phyloP scores from a whole-genome alignment of 2,113 vertebrate genomes.

The Neolamprologus modestus region DNA sequence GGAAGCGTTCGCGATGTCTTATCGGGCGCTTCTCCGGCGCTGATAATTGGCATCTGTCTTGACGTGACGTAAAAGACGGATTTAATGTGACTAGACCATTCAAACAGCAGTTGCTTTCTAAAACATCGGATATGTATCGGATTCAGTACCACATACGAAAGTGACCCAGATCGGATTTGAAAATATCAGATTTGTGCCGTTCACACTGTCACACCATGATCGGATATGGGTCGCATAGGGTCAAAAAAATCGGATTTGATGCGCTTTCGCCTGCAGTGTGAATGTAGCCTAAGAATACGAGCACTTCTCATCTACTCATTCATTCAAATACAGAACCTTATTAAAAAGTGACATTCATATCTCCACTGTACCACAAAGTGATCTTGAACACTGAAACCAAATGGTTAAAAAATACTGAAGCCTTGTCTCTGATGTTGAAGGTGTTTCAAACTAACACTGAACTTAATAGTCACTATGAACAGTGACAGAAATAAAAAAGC shows the following conservation, averaged over 20 bases:
- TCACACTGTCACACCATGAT: fast-evolving
- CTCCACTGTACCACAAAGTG: background rate
- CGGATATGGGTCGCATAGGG: too few species aligned
- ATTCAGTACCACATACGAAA: too few species aligned
- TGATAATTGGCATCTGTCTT: too few species aligned
- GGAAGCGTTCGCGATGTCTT: fast-evolving
- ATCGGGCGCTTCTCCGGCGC: fast-evolving
- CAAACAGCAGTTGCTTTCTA: too few species aligned
- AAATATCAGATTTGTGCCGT: too few species aligned
- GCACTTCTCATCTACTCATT: background rate
- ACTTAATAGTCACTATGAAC: background rate
- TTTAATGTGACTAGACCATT: fast-evolving
- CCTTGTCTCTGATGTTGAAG: background rate
- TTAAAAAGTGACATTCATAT: background rate
- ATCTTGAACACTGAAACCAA: background rate
- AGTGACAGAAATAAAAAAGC: background rate
- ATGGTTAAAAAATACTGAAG: background rate
- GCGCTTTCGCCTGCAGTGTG: too few species aligned
- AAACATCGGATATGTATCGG: too few species aligned
- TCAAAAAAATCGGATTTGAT: too few species aligned
- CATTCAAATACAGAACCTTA: background rate
- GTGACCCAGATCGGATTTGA: too few species aligned
- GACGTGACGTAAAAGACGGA: fast-evolving
- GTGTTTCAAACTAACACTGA: background rate
- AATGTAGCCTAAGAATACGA: fast-evolving